Evolutionary conservation across 2,888 invertebrate species (phyloP), one percentile per base, ranked within the genome.

Genomic region (Laothoe populi): DNA sequence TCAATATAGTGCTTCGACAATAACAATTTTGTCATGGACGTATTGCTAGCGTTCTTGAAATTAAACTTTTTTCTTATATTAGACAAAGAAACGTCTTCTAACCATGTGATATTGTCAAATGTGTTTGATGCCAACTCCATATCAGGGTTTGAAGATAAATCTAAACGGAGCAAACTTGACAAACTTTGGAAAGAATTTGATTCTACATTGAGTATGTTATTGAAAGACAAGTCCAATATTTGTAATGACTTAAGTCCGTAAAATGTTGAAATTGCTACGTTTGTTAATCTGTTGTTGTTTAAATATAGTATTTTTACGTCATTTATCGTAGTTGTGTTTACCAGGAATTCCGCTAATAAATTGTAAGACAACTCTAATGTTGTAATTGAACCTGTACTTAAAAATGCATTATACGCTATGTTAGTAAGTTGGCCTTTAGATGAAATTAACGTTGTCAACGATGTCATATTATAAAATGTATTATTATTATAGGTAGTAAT

Each of bases 301-400:
- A 67, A 49, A 21, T 60, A 60, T 16, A 67, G 45, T 42, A 53
- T 49, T 16, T 59, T 60, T 11, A 67, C 16, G 49, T 21, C 11
- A 21, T 45, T 4, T 19, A 68, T 40, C 42, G 42, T 59, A 2
- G 57, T 45, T n/a, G 57, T 66, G 10, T 66, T 62, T 13, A 68
- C 40, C 10, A 2, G 4, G 31, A 68, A 68, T 2, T 57, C 35
- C 23, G 63, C 64, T 19, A 68, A 45, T 16, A 66, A 45, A 48
- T 68, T 68, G 57, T 64, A 44, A 7, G 67, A 68, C 3, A 66
- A 58, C 44, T 68, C 67, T 21, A 68, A 21, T 10, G 53, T 16
- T 58, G 53, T 59, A 8, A 65, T 58, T 8, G 57, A 45, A 0
- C 62, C 63, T 21, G 61, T 61, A 1, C 46, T 48, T 40, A 53